Base-by-base conservation (phyloP, 2,888 invertebrate species). In the Tineola bisselliella region DNA sequence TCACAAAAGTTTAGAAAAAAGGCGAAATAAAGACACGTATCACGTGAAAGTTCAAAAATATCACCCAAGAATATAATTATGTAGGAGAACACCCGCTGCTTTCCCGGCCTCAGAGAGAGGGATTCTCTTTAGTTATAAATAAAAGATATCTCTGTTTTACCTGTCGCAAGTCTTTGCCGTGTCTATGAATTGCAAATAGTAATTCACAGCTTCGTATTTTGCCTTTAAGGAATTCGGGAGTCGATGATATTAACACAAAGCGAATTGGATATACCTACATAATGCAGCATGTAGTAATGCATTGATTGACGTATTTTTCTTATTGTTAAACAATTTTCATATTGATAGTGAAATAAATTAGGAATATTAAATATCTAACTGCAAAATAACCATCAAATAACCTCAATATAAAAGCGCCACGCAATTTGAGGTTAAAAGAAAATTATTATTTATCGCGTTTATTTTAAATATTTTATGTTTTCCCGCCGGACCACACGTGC, bases 31-130 rank as follows among this genome's bases (percentile, higher is more conserved):
- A 82, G 79, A 54, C 43, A 78, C 44, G 76, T 33, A 81, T 80
- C 79, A 81, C 82, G 81, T 82, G 81, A 81, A 84, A 86, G 81
- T 84, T 86, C 77, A 77, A 78, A 84, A 84, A 84, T 86, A 81
- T 82, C 81, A 79, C 77, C 77, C 75, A 78, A 81, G 83, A 84
- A 84, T 84, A 84, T 86, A 83, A 86, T 87, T 84, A 84, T 79
- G 76, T 73, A 74, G 76, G 74, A 66, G 82, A 77, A 77, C 84
- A 79, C 84, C 84, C 83, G 84, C 84, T 84, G 84, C 76, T 77
- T 83, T 84, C 81, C 80, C 80, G 79, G 72, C 72, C 73, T 68
- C 65, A 66, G 64, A 71, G 62, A 62, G 68, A 68, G 69, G 73
- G 70, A 75, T 76, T 74, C 73, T 75, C 67, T 74, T 73, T 76